These are phyloP conservation scores for Eulithis testata DNA, from an alignment of 2,888 invertebrate genomes.

Conservation along the genomic window DNA sequence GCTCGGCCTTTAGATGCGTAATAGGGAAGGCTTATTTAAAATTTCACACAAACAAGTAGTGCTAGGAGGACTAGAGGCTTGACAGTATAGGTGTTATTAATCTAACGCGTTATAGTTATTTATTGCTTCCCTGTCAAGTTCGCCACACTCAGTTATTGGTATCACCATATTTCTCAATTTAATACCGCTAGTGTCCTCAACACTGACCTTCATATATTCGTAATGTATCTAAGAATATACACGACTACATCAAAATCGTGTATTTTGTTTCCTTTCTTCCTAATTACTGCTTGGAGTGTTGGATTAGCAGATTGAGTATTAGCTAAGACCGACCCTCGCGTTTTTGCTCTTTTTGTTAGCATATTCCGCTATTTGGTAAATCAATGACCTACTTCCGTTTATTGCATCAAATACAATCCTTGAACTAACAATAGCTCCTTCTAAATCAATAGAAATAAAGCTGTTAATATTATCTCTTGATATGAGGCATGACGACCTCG, in stretches of 20 bases:
- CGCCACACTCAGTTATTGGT: slow-evolving; percentile 5
- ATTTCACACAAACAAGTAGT: no score
- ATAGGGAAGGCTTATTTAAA: background rate
- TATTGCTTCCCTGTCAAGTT: slow-evolving; percentile 14
- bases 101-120: slow-evolving; percentile 9
- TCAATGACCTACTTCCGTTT: slow-evolving; percentile 45
- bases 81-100: background rate
- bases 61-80: no score
- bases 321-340: background rate
- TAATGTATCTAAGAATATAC: background rate
- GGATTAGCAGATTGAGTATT: no score
- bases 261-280: no score
- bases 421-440: slow-evolving; percentile 31
- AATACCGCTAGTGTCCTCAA: slow-evolving; percentile 8
- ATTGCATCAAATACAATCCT: slow-evolving; percentile 28
- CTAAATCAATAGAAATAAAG: slow-evolving; percentile 14
- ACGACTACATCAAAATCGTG: background rate
- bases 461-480: background rate
- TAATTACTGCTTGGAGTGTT: no score
- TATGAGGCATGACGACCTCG: slow-evolving; percentile 19
- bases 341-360: slow-evolving; percentile 33
- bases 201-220: slow-evolving; percentile 18
- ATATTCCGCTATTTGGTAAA: slow-evolving; percentile 31
- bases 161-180: slow-evolving; percentile 14
- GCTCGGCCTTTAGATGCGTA: background rate